A percentile compares a stretch with the other conserved stretches of the same genome.
phyloP scores from a whole-genome alignment of 1,140 invertebrate genomes.

The Saccostrea glomerata region DNA sequence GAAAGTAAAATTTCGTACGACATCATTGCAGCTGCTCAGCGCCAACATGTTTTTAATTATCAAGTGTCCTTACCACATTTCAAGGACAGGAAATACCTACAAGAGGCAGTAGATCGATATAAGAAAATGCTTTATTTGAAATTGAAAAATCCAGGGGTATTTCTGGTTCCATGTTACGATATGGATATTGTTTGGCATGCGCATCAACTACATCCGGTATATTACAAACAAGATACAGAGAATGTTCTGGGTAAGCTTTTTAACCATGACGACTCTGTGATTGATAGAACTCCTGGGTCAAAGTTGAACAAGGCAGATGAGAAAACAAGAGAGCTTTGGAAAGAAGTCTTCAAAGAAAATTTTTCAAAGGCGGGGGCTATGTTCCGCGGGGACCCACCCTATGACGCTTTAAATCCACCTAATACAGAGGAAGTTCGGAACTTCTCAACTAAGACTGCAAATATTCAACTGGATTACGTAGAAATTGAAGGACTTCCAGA shows the following conservation, averaged over 20 bases:
- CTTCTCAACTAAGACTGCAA: constrained; percentile 68
- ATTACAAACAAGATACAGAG: constrained; percentile 77
- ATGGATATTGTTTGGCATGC: constrained; percentile 81
- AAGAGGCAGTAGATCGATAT: constrained; percentile 78
- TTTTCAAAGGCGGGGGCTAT: constrained; percentile 73
- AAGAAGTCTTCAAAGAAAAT: constrained; percentile 68
- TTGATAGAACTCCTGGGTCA: constrained; percentile 77
- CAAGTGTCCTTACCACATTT: constrained; percentile 81
- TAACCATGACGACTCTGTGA: constrained; percentile 80
- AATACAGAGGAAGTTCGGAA: constrained; percentile 57
- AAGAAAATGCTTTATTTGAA: constrained; percentile 80
- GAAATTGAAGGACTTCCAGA: constrained; percentile 66
- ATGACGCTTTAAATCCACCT: constrained; percentile 64
- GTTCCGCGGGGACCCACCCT: constrained; percentile 75
- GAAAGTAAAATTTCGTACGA: constrained; percentile 75
- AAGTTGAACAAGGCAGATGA: constrained; percentile 72
- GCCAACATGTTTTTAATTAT: constrained; percentile 78
- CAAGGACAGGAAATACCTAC: constrained; percentile 77
- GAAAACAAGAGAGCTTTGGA: constrained; percentile 70
- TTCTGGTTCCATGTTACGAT: constrained; percentile 81
- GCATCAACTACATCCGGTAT: constrained; percentile 79
- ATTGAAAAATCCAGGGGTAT: constrained; percentile 76
- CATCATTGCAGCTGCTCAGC: constrained; percentile 74
- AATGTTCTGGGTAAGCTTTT: constrained; percentile 77
- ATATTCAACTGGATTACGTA: constrained; percentile 63